Percentiles rank a stretch among this genome's conserved stretches.
phyloP scores from a whole-genome alignment of 2,888 invertebrate species.

The Agrilus mali region DNA sequence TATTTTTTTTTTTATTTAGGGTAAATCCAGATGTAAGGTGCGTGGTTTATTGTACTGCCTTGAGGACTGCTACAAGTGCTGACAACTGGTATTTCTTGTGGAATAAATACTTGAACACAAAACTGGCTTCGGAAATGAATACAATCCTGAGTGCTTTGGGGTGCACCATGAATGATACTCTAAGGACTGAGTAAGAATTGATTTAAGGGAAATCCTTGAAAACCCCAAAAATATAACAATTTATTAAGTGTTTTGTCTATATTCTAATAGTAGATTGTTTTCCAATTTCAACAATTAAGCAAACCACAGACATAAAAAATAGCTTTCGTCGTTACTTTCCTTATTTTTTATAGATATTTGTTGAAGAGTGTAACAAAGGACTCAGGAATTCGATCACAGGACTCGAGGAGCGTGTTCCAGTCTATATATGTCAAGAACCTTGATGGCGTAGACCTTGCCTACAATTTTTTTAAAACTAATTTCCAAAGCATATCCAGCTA shows the following conservation, averaged over 20 bases:
- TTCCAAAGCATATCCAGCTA: slow-evolving; percentile 15
- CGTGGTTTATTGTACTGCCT: slow-evolving; percentile 63
- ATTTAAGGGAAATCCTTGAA: background rate
- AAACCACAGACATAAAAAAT: no score
- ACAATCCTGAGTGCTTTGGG: slow-evolving; percentile 53
- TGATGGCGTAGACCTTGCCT: slow-evolving; percentile 37
- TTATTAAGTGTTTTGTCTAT: no score
- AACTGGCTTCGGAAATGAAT: slow-evolving; percentile 56
- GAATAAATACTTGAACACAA: slow-evolving; percentile 39
- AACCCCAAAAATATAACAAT: no score
- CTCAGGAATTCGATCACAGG: slow-evolving; percentile 36
- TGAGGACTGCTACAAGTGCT: slow-evolving; percentile 41
- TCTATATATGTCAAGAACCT: slow-evolving; percentile 42
- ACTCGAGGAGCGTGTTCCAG: slow-evolving; percentile 32
- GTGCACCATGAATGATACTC: slow-evolving; percentile 43
- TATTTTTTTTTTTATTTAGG: slow-evolving; percentile 24
- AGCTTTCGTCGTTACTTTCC: no score
- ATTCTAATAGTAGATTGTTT: no score
- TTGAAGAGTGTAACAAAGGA: slow-evolving; percentile 12
- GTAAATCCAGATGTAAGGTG: slow-evolving; percentile 51
- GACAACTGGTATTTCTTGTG: slow-evolving; percentile 54
- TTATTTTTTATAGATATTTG: slow-evolving; percentile 17
- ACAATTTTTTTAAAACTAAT: slow-evolving; percentile 38
- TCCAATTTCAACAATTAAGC: no score
- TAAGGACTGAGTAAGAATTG: slow-evolving; percentile 41